Evolutionary conservation across 2,888 invertebrate genomes (phyloP), one percentile per base, ranked within the genome.

Genomic region (Drosophila hamatofila): DNA sequence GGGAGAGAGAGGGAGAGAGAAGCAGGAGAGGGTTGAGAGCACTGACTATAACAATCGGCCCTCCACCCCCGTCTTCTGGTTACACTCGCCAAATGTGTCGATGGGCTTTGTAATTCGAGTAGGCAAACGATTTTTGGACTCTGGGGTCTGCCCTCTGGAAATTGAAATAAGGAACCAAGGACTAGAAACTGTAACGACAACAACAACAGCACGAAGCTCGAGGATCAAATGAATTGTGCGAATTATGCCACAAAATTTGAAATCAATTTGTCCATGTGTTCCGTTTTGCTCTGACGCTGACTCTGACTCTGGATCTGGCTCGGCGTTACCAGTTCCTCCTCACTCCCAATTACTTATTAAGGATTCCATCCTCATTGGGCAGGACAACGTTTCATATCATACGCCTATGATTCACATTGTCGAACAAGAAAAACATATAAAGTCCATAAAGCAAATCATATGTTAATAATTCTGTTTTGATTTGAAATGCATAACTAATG

Each of bases 251-350:
- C 88, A 89, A 82, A 78, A 91, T 90, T 86, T 81, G 81, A 91
- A 91, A 91, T 90, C 91, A 91, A 91, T 92, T 91, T 91, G 88
- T 68, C 55, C 83, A 85, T 86, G 84, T 83, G 84, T 72, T 67
- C 46, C 56, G 37, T 51, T 44, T 33, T 30, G 48, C 41, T 11
- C 21, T n/a, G 12, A 27, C 23, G 48, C 35, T 14, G 35, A 35
- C 35, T 14, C 35, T 37, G 18, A 8, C 44, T 46, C 46, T 25
- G 9, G 7, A 23, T 12, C 35, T 11, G 5, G n/a, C n/a, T 56
- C 37, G 25, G 11, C 23, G n/a, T 6, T 25, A 21, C 35, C 18
- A 48, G 48, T 7, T 18, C 16, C 16, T 1, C 6, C 39, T 14
- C 35, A n/a, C 4, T 23, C 57, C 44, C 21, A 18, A 27, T 18